Evolutionary conservation across 2,888 invertebrate genomes (phyloP).

Genomic region (Germaria angustata): DNA sequence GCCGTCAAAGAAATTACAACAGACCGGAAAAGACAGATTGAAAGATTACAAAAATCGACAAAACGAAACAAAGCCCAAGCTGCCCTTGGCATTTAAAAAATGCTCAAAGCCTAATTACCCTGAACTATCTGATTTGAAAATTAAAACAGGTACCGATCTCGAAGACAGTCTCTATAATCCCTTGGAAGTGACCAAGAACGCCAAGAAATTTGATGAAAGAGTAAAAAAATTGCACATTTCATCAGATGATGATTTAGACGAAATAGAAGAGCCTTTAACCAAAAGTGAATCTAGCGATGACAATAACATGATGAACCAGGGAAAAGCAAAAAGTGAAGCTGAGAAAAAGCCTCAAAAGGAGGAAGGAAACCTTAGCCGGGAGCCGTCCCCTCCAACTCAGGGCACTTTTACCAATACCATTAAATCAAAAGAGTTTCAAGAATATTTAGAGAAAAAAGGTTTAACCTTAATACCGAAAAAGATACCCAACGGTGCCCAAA

Average conservation of each 20-base stretch:
- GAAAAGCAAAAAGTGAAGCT: conserved; percentile 13
- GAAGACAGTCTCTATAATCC: conserved; percentile 77
- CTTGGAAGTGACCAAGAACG: conserved; percentile 79
- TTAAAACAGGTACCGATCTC: conserved; percentile 77
- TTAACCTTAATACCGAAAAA: conserved; percentile 75
- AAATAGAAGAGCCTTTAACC: conserved; percentile 77
- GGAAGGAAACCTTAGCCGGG: conserved; percentile 36
- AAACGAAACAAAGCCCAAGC: conserved; percentile 65
- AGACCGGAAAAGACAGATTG: conserved; percentile 61
- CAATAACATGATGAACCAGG: conserved; percentile 66
- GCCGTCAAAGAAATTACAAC: conserved; percentile 71
- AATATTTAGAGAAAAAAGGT: conserved; percentile 78
- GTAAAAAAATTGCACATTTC: conserved; percentile 77
- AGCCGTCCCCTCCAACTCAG: conserved; percentile 57
- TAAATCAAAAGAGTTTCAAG: conserved; percentile 78
- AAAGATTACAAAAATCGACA: conserved; percentile 71
- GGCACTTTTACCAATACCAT: conserved; percentile 79
- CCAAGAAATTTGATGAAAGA: conserved; percentile 79
- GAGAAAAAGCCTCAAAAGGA: conserved; percentile 28
- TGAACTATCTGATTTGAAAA: conserved; percentile 78
- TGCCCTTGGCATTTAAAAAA: conserved; percentile 76
- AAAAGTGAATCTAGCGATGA: conserved; percentile 79
- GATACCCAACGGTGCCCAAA: conserved; percentile 69
- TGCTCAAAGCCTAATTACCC: conserved; percentile 79
- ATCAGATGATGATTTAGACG: conserved; percentile 79